Evolutionary conservation across 2,113 vertebrate genomes (phyloP).

Genomic region (Progne subis): DNA sequence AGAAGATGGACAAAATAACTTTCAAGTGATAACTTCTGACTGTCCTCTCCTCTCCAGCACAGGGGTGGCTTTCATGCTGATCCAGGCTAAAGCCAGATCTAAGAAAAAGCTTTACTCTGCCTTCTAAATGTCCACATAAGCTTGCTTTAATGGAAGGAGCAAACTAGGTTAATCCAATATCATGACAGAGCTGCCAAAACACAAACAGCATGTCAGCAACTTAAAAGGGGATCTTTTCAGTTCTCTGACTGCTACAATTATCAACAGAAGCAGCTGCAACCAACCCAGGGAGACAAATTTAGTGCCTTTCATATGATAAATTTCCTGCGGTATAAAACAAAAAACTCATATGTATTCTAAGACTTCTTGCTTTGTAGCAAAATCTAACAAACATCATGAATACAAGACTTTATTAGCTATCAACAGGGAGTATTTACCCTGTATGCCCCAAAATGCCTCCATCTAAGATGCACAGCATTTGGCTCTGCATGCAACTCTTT

Average conservation of each 20-base stretch:
- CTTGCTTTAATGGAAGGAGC: background rate
- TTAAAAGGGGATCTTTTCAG: background rate
- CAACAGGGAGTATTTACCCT: background rate
- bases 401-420: background rate
- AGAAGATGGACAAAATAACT: background rate
- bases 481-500: background rate
- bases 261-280: background rate
- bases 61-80: background rate
- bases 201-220: background rate
- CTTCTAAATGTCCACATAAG: background rate
- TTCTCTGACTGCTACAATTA: background rate
- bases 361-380: background rate
- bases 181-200: background rate
- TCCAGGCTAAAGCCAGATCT: background rate
- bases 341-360: background rate
- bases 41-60: background rate
- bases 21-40: background rate
- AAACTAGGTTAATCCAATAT: conserved; percentile 10
- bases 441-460: background rate
- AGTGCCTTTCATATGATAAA: background rate
- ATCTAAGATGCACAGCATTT: background rate
- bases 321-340: background rate
- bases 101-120: background rate
- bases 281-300: background rate
- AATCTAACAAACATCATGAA: background rate